Base-by-base conservation (phyloP, 2,797 vertebrate genomes). In the Trachurus trachurus region DNA sequence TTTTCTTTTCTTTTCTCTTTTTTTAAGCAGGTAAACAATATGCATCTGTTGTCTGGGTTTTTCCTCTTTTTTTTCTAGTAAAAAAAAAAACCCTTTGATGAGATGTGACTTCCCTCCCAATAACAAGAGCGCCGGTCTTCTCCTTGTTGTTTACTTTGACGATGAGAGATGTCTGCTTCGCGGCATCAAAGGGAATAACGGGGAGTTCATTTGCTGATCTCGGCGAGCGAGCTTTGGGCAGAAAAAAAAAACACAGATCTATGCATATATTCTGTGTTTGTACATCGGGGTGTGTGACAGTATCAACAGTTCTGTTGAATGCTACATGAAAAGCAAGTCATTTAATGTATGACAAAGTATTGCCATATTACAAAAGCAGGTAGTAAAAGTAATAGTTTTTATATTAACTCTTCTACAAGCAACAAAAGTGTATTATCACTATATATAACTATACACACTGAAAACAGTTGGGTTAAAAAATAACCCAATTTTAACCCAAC, bases 121-220 rank as follows among this genome's bases (percentile, higher is more conserved):
- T 67, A 72, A 64, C 66, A 40, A 67, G 52, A 17, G 57, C 15
- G 11, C 19, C 19, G 65, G 42, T 64, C 52, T 22, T 65, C 59
- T 66, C 4, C 62, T 53, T 31, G 62, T 29, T 76, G 73, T 80
- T 83, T 77, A 26, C 61, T 74, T 29, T 59, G 60, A 77, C 61
- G 21, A 13, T 69, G 67, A 75, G 34, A 61, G 22, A 76, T 34
- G 42, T 71, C 60, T 64, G 61, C 66, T 77, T 58, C 49, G 9
- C 57, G 0, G 68, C 70, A 77, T 87, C 81, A 89, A 78, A 87
- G 68, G 31, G 54, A 80, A 67, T 61, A 62, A 53, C 37, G 47
- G 34, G 2, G 13, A 56, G 37, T 71, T 85, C 53, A 57, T 79
- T 58, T 72, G 66, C 66, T 58, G 64, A 86, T 74, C 73, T 58